These are phyloP conservation scores for Ifrita kowaldi DNA, from an alignment of 2,113 vertebrate genomes.

Conservation along the genomic window DNA sequence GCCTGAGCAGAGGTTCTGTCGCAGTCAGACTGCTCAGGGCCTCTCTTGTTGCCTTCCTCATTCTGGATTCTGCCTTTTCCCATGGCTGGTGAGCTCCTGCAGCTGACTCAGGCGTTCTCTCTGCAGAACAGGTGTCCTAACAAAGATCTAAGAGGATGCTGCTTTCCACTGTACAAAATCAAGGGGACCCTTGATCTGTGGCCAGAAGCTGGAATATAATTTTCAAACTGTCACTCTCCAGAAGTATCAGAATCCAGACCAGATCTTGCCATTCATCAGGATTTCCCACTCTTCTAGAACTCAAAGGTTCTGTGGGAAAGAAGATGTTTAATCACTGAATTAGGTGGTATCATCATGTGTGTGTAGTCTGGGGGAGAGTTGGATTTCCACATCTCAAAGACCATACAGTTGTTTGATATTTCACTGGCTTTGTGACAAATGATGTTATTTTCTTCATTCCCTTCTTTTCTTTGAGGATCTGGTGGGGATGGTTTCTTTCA, in stretches of 20 bases:
- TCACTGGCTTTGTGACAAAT: neutral
- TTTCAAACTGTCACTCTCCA: neutral
- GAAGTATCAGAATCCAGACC: neutral
- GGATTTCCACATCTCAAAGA: neutral
- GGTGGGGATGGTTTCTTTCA: neutral
- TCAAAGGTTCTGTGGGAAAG: neutral
- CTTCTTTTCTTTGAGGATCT: neutral
- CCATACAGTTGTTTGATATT: neutral
- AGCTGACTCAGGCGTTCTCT: neutral
- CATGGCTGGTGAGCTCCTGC: neutral
- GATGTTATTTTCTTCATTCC: neutral
- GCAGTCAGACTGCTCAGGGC: neutral
- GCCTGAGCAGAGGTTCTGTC: neutral
- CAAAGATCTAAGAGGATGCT: neutral
- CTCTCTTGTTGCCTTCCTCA: neutral
- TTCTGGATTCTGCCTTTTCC: neutral
- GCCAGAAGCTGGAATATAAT: neutral
- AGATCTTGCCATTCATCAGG: neutral
- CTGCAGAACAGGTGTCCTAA: neutral
- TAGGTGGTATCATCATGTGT: neutral
- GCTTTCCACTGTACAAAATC: neutral
- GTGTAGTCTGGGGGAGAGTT: neutral
- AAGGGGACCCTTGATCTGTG: neutral
- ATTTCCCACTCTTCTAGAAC: neutral
- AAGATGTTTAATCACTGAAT: neutral